Base-by-base conservation (phyloP, 2,113 vertebrate species). In the Alligator mississippiensis region DNA sequence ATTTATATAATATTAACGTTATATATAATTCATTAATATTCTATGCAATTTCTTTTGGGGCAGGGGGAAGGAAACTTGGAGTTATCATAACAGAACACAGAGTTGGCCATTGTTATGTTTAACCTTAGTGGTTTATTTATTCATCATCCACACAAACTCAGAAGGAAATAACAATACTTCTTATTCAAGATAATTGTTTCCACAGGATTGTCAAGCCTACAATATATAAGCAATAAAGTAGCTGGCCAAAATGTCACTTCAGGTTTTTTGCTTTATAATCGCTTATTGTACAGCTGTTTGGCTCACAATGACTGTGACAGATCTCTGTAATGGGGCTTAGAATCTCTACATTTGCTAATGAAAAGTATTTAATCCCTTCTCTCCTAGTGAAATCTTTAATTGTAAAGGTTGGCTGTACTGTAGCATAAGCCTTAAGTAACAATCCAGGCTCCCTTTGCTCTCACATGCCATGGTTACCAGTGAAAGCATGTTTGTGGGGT, bases 131-230 rank as follows among this genome's bases (percentile, higher is more conserved):
- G 78, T 55, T 88, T 82, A 94, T 0, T 0, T 58, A 91, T 82
- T 54, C 93, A 90, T 60, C 91, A 38, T 91, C 74, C 59, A 85
- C 80, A 63, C 27, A 47, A 47, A 4, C 64, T 80, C 77, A 62
- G 90, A 92, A 95, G 59, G 85, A 95, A 92, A 93, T 57, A 93
- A 30, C 74, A 95, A 90, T 79, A 57, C 15, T 84, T 95, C 82
- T 87, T 95, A 85, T 93, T 85, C 93, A 96, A 84, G 55, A 62
- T 30, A 93, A 95, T 93, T 95, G 91, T 95, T 97, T 95, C 95
- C 62, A 62, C n/a, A 92, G 90, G 93, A 92, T 88, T 97, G 70
- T 85, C 91, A 70, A 77, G 63, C 59, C 89, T 30, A 78, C 34
- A 74, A 18, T 38, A 74, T 9, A 62, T 27, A 93, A 81, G 95